Percentiles rank a stretch among this genome's conserved stretches.
Conservation (phyloP, 2,797 vertebrate genomes). For the Rachycentron canadum region DNA sequence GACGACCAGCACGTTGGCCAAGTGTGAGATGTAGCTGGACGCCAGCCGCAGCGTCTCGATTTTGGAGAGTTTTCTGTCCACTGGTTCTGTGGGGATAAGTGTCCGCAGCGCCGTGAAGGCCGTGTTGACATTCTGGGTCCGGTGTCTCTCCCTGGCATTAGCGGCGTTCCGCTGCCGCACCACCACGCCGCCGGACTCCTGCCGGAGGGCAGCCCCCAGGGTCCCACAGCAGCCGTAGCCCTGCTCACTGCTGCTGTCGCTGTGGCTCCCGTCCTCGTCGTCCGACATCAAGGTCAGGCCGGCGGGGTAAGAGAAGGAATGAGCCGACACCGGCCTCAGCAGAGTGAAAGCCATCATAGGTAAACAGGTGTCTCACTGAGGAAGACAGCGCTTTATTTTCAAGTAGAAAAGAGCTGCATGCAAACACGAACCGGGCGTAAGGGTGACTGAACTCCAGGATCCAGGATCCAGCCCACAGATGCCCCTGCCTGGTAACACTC, state of each 20-base stretch:
- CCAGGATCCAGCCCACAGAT: constrained; percentile 6
- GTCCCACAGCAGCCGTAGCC: constrained; percentile 87
- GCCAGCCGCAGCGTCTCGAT: constrained; percentile 93
- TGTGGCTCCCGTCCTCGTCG: constrained; percentile 85
- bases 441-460: constrained; percentile 20
- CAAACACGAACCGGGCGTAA: constrained; percentile 30
- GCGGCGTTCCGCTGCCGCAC: constrained; percentile 90
- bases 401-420: constrained; percentile 18
- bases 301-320: constrained; percentile 84
- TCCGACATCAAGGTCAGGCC: constrained; percentile 87
- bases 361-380: neutral
- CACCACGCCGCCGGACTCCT: constrained; percentile 78
- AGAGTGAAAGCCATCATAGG: constrained; percentile 88
- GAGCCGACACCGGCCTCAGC: constrained; percentile 88
- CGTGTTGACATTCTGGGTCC: constrained; percentile 93
- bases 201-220: constrained; percentile 66
- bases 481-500: constrained; percentile 29
- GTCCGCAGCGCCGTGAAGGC: constrained; percentile 91
- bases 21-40: constrained; percentile 93
- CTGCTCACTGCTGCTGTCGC: constrained; percentile 90
- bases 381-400: constrained; percentile 8
- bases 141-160: constrained; percentile 90
- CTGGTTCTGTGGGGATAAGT: constrained; percentile 93
- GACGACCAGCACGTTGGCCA: constrained; percentile 90
- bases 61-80: constrained; percentile 92